Evolutionary conservation across 2,888 invertebrate genomes (phyloP).

Genomic region (Orthosia incerta): DNA sequence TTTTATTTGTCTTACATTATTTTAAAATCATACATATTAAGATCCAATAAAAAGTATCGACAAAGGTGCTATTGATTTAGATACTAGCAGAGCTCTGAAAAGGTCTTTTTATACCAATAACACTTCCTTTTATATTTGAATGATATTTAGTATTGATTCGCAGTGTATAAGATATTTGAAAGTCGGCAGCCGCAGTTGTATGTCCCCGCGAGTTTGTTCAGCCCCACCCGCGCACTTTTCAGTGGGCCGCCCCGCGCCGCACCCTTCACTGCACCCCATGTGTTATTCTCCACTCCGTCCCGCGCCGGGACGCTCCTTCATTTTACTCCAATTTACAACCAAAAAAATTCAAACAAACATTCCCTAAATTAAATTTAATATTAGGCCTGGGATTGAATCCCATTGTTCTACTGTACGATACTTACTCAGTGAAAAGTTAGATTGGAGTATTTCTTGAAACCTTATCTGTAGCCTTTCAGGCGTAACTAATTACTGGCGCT

Average conservation of each 20-base stretch:
- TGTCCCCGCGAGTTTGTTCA: conserved; percentile 91
- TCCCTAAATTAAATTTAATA: conserved; percentile 83
- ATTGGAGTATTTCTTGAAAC: conserved; percentile 49
- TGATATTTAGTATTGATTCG: conserved; percentile 45
- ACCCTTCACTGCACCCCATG: conserved; percentile 88
- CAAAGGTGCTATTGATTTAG: neutral
- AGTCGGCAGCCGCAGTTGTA: conserved; percentile 74
- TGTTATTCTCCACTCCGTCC: conserved; percentile 86
- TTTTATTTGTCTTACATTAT: neutral
- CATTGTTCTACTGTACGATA: conserved; percentile 36
- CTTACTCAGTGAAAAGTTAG: conserved; percentile 41
- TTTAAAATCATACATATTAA: neutral
- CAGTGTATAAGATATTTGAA: conserved; percentile 67
- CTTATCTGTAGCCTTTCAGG: conserved; percentile 62
- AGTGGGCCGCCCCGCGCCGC: conserved; percentile 88
- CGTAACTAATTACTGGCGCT: conserved; percentile 64
- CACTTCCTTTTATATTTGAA: neutral
- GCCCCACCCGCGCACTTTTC: conserved; percentile 91
- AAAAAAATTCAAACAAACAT: conserved; percentile 89
- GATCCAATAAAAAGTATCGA: neutral
- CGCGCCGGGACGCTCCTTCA: conserved; percentile 90
- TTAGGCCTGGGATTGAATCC: conserved; percentile 69
- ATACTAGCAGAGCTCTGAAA: neutral
- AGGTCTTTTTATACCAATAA: neutral
- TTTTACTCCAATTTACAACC: conserved; percentile 91